Percentiles rank a stretch among this genome's conserved stretches.
phyloP scores from a whole-genome alignment of 2,888 invertebrate genomes.

The Drosophila cracens region DNA sequence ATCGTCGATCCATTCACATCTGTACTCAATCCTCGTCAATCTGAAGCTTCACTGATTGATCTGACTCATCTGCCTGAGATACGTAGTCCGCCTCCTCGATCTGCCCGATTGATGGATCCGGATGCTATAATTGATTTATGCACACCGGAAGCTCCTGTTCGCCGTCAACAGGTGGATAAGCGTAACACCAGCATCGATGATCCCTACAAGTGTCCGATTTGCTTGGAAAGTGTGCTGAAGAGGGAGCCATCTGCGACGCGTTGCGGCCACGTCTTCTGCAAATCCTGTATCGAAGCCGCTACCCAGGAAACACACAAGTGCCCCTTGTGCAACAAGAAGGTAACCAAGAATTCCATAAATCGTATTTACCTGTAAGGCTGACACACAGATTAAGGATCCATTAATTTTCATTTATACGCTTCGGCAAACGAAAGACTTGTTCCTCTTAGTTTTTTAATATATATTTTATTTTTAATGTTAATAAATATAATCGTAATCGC shows the following conservation, averaged over 20 bases:
- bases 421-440: not conserved
- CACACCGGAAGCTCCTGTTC: slow-evolving; percentile 13
- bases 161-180: not conserved
- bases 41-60: not conserved
- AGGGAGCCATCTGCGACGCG: slow-evolving; percentile 70
- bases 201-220: slow-evolving; percentile 73
- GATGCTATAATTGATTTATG: slow-evolving; percentile 51
- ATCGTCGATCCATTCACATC: not conserved
- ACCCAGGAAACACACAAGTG: slow-evolving; percentile 62
- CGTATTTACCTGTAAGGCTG: slow-evolving; percentile 70
- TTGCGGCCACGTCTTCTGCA: slow-evolving; percentile 79
- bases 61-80: slow-evolving; percentile 32
- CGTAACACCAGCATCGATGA: not conserved
- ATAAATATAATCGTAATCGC: not conserved
- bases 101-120: slow-evolving; percentile 6
- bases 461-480: not conserved
- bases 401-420: not conserved
- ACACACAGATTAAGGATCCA: not conserved
- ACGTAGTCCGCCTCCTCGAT: not conserved
- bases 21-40: not conserved
- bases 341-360: slow-evolving; percentile 35
- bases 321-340: slow-evolving; percentile 75
- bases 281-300: slow-evolving; percentile 59
- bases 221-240: slow-evolving; percentile 62
- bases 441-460: not conserved